Evolutionary conservation across 2,797 vertebrate genomes (phyloP).

Genomic region (Intellagama lesueurii): DNA sequence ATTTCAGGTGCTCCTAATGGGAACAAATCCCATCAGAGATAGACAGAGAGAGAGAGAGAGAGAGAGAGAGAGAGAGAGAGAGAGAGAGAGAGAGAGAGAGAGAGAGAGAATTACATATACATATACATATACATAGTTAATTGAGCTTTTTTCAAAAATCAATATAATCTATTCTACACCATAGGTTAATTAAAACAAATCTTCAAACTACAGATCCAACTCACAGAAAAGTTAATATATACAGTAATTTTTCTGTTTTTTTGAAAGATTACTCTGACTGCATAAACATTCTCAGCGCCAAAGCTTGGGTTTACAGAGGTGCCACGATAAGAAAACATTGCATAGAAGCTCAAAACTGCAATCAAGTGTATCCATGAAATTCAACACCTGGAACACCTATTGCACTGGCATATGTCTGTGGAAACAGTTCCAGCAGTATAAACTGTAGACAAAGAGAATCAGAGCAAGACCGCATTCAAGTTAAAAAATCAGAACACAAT

Average conservation of each 20-base stretch:
- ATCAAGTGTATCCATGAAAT: slow-evolving; percentile 53
- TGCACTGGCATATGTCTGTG: background rate
- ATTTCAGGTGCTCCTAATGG: no score
- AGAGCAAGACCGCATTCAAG: slow-evolving; percentile 26
- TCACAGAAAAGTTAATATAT: slow-evolving; percentile 25
- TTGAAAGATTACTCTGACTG: background rate
- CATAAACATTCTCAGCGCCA: slow-evolving; percentile 36
- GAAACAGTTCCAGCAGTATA: slow-evolving; percentile 40
- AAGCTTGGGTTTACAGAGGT: slow-evolving; percentile 41
- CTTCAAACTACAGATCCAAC: slow-evolving; percentile 36
- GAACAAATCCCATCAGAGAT: no score
- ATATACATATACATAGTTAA: background rate
- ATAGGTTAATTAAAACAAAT: slow-evolving; percentile 26
- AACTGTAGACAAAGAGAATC: slow-evolving; percentile 21
- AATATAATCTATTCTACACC: slow-evolving; percentile 14
- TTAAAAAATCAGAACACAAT: slow-evolving; percentile 20
- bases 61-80: no score
- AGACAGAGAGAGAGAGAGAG: no score
- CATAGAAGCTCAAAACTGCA: slow-evolving; percentile 34
- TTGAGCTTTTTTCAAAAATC: slow-evolving; percentile 36
- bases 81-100: no score
- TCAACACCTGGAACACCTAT: slow-evolving; percentile 37
- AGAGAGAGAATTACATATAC: no score
- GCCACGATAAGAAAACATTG: background rate
- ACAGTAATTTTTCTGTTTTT: no score